Percentiles rank a stretch among this genome's conserved stretches.
These are phyloP conservation scores for Mormyrus lacerda DNA, from an alignment of 2,113 vertebrate genomes.

Conservation along the genomic window DNA sequence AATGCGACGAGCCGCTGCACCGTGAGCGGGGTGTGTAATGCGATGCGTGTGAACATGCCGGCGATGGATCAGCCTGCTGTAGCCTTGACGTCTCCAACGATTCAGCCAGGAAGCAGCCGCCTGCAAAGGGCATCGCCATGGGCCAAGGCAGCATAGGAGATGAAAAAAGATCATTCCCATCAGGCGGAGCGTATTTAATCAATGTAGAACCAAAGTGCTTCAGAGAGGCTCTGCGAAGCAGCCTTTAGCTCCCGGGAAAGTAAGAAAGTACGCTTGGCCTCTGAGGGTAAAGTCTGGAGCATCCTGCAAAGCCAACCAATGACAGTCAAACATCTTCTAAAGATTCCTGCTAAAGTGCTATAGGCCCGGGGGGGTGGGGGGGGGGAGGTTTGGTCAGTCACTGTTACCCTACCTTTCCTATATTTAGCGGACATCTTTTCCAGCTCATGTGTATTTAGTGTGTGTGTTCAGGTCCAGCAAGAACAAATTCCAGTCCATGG, in stretches of 20 bases:
- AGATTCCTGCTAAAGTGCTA: neutral
- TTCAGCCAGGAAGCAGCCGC: neutral
- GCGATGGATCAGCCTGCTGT: neutral
- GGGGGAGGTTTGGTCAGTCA: neutral
- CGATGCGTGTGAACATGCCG: neutral
- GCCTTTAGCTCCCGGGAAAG: neutral
- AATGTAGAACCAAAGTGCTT: neutral
- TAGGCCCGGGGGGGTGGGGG: neutral
- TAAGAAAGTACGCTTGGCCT: neutral
- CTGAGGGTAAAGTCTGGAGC: neutral
- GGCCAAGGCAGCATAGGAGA: neutral
- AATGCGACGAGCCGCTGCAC: neutral
- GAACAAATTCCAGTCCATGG: neutral
- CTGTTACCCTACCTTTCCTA: neutral
- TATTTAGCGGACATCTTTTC: neutral
- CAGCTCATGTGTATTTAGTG: neutral
- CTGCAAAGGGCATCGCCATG: neutral
- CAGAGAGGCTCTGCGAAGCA: neutral
- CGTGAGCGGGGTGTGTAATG: neutral
- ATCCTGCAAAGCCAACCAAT: neutral
- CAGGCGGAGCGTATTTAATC: neutral
- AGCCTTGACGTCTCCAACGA: neutral
- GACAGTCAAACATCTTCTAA: neutral
- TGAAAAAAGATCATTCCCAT: neutral
- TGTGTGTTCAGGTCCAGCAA: neutral